These are phyloP conservation scores for Drosophila ironensis DNA, from an alignment of 1,140 invertebrate species.

Conservation along the genomic window DNA sequence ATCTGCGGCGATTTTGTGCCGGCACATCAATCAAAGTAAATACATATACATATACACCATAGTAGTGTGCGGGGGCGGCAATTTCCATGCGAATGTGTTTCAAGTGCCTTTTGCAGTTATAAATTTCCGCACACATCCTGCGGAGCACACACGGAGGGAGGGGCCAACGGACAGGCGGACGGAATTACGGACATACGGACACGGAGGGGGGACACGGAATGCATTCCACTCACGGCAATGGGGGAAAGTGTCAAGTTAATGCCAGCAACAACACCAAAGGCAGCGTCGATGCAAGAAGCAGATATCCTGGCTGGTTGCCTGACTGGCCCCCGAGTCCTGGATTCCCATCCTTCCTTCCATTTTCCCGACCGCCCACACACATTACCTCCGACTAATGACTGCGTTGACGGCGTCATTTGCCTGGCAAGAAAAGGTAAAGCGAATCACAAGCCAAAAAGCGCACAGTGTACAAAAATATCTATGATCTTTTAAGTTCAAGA, in stretches of 20 bases:
- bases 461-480: not conserved
- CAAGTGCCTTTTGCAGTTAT: slow-evolving; percentile 75
- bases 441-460: slow-evolving; percentile 23
- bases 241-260: slow-evolving; percentile 75
- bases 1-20: slow-evolving; percentile 67
- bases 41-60: slow-evolving; percentile 27
- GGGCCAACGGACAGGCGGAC: slow-evolving; percentile 4
- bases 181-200: slow-evolving; percentile 1
- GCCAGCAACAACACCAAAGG: slow-evolving; percentile 52
- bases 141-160: slow-evolving; percentile 1
- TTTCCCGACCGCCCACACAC: not conserved
- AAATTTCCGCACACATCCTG: slow-evolving; percentile 50
- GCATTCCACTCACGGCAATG: slow-evolving; percentile 58
- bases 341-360: not conserved
- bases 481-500: too few relatives aligned
- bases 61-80: slow-evolving; percentile 6
- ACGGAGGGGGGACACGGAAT: slow-evolving; percentile 12
- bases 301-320: slow-evolving; percentile 9
- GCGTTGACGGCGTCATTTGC: slow-evolving; percentile 72
- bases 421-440: slow-evolving; percentile 44
- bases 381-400: slow-evolving; percentile 56
- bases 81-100: slow-evolving; percentile 74
- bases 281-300: slow-evolving; percentile 3
- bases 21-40: slow-evolving; percentile 75
- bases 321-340: not conserved